These are phyloP conservation scores for Dicranocentrus wangi DNA, from an alignment of 2,888 invertebrate species.

Conservation along the genomic window DNA sequence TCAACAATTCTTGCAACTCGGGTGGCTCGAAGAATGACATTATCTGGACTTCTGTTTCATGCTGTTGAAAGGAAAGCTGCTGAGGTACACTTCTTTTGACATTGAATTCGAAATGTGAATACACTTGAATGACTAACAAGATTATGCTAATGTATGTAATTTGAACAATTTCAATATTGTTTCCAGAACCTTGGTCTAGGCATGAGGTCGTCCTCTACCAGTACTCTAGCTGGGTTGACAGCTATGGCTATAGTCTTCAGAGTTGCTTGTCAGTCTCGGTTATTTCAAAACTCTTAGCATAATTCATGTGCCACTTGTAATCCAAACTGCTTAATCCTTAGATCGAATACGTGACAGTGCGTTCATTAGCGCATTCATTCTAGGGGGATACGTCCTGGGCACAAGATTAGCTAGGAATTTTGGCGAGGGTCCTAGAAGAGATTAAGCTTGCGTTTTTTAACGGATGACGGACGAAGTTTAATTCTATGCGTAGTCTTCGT, in stretches of 20 bases:
- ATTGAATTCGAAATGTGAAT: not conserved
- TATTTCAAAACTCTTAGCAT: too few species aligned
- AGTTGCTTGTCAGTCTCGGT: slow-evolving; percentile 17
- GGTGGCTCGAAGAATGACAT: not conserved
- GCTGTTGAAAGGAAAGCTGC: slow-evolving; percentile 25
- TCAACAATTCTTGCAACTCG: not conserved
- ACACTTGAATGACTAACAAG: not conserved
- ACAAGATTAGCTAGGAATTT: slow-evolving; percentile 11
- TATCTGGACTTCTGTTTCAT: slow-evolving; percentile 38
- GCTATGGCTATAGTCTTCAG: slow-evolving; percentile 20
- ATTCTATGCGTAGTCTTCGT: too few species aligned
- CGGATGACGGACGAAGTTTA: too few species aligned
- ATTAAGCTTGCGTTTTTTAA: too few species aligned
- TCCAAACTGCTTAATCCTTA: too few species aligned
- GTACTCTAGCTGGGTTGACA: slow-evolving; percentile 19
- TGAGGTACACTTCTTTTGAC: slow-evolving; percentile 13
- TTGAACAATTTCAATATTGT: too few species aligned
- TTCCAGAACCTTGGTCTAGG: slow-evolving; percentile 14
- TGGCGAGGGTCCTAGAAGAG: too few species aligned
- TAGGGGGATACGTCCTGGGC: slow-evolving; percentile 40
- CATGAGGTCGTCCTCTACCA: slow-evolving; percentile 4
- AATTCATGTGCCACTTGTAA: too few species aligned
- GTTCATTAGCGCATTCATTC: not conserved
- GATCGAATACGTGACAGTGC: too few species aligned
- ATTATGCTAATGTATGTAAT: too few species aligned